Percentiles rank a stretch among this genome's conserved stretches.
Conservation (phyloP, 2,888 invertebrate genomes). For the Mylabris sibirica region DNA sequence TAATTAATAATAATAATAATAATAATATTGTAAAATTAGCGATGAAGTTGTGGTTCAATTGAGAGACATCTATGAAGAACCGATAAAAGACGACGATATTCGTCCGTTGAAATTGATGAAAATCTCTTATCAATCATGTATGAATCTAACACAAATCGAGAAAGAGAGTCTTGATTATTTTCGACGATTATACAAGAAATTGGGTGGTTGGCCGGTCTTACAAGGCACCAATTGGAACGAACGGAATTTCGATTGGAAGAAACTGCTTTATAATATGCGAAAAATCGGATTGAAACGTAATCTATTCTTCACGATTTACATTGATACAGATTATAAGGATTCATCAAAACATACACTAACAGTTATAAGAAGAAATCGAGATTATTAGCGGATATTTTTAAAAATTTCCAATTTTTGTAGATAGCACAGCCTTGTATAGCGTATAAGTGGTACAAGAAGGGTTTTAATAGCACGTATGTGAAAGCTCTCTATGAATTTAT, state of each 20-base stretch:
- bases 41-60: not conserved
- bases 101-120: constrained; percentile 60
- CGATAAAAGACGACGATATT: constrained; percentile 48
- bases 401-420: constrained; percentile 25
- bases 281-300: constrained; percentile 33
- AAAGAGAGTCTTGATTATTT: constrained; percentile 24
- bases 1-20: constrained; percentile 62
- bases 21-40: not conserved
- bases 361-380: not conserved
- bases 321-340: constrained; percentile 17
- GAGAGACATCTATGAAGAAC: constrained; percentile 1
- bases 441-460: constrained; percentile 19
- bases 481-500: constrained; percentile 28
- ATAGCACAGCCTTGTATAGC: constrained; percentile 33
- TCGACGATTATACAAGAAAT: constrained; percentile 26
- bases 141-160: constrained; percentile 34
- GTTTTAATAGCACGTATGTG: constrained; percentile 32
- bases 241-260: constrained; percentile 35
- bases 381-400: not conserved
- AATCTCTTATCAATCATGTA: constrained; percentile 46
- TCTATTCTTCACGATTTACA: constrained; percentile 31
- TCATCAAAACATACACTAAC: not conserved
- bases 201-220: constrained; percentile 45
- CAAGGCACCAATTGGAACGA: constrained; percentile 37
- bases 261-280: constrained; percentile 26